Conservation (phyloP, 2,797 vertebrate genomes). For the Enteromius paludinosus region DNA sequence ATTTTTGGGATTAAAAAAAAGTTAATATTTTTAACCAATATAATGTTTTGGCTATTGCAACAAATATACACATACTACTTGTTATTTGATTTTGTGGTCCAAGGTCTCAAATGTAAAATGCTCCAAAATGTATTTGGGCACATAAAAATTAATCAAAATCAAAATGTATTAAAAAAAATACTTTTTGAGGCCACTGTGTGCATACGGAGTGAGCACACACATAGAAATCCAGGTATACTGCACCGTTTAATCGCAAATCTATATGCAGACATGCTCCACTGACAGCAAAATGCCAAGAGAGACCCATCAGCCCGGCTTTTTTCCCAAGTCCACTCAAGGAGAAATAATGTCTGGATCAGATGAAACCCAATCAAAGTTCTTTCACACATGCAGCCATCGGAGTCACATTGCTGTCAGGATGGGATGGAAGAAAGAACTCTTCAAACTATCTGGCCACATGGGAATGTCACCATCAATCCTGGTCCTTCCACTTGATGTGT, state of each 20-base stretch:
- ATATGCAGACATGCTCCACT: conserved; percentile 44
- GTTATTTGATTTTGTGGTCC: too few relatives aligned
- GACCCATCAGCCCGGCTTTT: not conserved
- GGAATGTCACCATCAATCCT: conserved; percentile 5
- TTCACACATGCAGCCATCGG: conserved; percentile 25
- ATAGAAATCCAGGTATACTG: not conserved
- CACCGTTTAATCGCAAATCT: conserved; percentile 39
- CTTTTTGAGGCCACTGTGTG: not conserved
- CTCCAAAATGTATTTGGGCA: not conserved
- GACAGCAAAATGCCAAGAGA: conserved; percentile 18
- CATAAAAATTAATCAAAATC: too few relatives aligned
- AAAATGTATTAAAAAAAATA: not conserved
- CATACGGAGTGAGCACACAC: not conserved
- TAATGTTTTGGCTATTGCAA: too few relatives aligned
- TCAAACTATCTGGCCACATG: conserved; percentile 17
- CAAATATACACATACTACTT: too few relatives aligned
- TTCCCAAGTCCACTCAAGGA: conserved; percentile 16
- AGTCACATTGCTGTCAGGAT: conserved; percentile 12
- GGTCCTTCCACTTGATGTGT: conserved; percentile 12
- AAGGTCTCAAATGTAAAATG: not conserved
- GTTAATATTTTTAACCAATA: too few relatives aligned
- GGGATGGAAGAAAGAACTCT: not conserved
- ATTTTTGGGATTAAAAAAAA: too few relatives aligned
- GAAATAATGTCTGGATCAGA: conserved; percentile 32
- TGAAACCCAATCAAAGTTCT: conserved; percentile 42